phyloP scores from a whole-genome alignment of 2,888 invertebrate species.

The Arge pagana region DNA sequence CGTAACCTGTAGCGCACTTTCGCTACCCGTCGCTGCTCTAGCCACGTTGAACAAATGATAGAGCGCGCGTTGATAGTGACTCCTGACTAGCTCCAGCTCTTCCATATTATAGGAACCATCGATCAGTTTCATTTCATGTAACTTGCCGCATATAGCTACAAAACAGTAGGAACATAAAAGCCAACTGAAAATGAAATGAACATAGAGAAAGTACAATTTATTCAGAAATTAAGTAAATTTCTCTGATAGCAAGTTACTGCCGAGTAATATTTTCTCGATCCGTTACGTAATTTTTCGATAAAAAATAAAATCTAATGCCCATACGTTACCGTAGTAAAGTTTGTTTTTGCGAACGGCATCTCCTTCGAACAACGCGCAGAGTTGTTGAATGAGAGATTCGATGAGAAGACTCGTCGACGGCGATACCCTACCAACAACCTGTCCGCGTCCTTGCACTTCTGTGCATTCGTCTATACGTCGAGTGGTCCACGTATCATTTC shows the following conservation, averaged over 20 bases:
- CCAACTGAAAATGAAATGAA: slow-evolving; percentile 5
- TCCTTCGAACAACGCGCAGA: slow-evolving; percentile 69
- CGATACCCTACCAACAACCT: slow-evolving; percentile 52
- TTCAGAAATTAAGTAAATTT: background rate
- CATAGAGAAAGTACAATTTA: background rate
- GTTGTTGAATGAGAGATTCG: slow-evolving; percentile 71
- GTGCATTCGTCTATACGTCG: slow-evolving; percentile 29
- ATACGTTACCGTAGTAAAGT: slow-evolving; percentile 66
- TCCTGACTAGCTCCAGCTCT: slow-evolving; percentile 72
- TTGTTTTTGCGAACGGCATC: slow-evolving; percentile 64
- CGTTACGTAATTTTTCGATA: background rate
- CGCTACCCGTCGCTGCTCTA: slow-evolving; percentile 51
- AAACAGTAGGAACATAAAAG: too few species aligned
- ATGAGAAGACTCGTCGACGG: slow-evolving; percentile 72
- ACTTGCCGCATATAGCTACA: slow-evolving; percentile 68
- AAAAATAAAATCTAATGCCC: too few species aligned
- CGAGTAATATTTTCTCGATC: slow-evolving; percentile 3
- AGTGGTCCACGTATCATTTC: slow-evolving; percentile 32
- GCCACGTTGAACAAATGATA: slow-evolving; percentile 68
- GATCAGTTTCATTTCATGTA: slow-evolving; percentile 71
- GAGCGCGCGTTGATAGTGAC: slow-evolving; percentile 70
- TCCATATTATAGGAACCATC: slow-evolving; percentile 72
- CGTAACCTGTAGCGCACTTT: slow-evolving; percentile 38
- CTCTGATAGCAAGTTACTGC: too few species aligned
- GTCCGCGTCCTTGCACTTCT: slow-evolving; percentile 25